Base-by-base conservation (phyloP, 2,113 vertebrate genomes). In the Sterna hirundo region DNA sequence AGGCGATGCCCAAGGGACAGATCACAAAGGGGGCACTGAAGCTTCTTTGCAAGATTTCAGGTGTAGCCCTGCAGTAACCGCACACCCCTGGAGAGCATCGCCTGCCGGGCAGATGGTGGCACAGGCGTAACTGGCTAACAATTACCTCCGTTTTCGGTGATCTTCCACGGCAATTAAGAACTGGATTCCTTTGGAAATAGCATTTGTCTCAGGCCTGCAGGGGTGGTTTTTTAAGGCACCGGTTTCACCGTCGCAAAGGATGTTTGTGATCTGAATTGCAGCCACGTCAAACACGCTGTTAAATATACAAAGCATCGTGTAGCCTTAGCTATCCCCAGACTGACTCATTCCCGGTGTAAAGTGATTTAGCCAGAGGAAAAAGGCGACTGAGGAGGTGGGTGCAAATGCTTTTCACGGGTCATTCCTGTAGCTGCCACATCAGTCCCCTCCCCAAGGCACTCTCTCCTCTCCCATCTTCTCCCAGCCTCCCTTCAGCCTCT, bases 241-340 rank as follows among this genome's bases (percentile, higher is more conserved):
- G 65, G 36, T 55, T 12, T 0, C 49, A 71, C 7, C 78, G 30
- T 34, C 20, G 17, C 83, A 85, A 80, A 87, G 62, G 66, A 42
- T 55, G 68, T 74, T 68, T 96, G 95, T 70, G 68, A 91, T 77
- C 68, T 74, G 84, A 92, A 94, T 88, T 70, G 38, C 32, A 68
- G 25, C 38, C 27, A 25, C 2, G 10, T 82, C 87, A 93, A 94
- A 84, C 42, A 81, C 0, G 1, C 74, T 66, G 71, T 83, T 94
- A 92, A 90, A 88, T 27, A 84, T 18, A 90, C 79, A 81, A 76
- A 88, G 70, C 74, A 18, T 49, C 22, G 6, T 3, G 8, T 29
- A 81, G 81, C 74, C 76, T 80, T 44, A 52, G 47, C 15, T 83
- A 62, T 61, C 54, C 58, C 52, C 40, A n/a, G 42, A 42, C 80